Evolutionary conservation across 2,888 invertebrate genomes (phyloP), one percentile per base, ranked within the genome.

Genomic region (Yponomeuta malinellus): DNA sequence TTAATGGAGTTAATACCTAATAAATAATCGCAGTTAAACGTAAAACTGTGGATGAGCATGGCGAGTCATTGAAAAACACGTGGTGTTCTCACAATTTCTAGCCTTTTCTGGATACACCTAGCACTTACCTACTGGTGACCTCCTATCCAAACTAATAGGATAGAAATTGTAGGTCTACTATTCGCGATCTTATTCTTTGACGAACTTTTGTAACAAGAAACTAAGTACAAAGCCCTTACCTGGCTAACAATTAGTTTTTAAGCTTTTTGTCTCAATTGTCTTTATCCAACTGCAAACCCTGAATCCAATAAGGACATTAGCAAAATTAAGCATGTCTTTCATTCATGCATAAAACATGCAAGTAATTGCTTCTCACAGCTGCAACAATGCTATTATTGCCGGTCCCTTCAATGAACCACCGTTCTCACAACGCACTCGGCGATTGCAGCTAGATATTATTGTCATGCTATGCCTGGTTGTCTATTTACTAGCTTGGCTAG

Each of bases 341-440:
- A 65, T 65, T 65, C 65, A 65, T 65, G 65, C 65, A 65, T 65
- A 65, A 31, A 59, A 59, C 52, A 59, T 59, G 52, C 31, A 65
- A 33, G 33, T 33, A 65, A 65, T 65, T 65, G 33, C 65, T 65
- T 65, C 65, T 65, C 65, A 65, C 65, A 65, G 31, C 52, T 59
- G 52, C 52, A 59, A 59, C 52, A 59, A 59, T 59, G 52, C 52
- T 3, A 59, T 59, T 59, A 59, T 15, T 15, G 52, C 15, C 12
- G 52, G 52, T 59, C 52, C 15, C 52, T 52, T 12, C 52, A 65
- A 65, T 65, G 31, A 12, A 31, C 33, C 12, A 31, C 33, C 12
- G 12, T 65, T 65, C 65, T 65, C 65, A 65, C 65, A 33, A 59
- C 8, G 52, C 52, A 59, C 43, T 43, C 12, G 52, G 15, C 52